A percentile compares a stretch with the other conserved stretches of the same genome.
These are phyloP conservation scores for Philereme vetulata DNA, from an alignment of 2,888 invertebrate genomes.

Conservation along the genomic window DNA sequence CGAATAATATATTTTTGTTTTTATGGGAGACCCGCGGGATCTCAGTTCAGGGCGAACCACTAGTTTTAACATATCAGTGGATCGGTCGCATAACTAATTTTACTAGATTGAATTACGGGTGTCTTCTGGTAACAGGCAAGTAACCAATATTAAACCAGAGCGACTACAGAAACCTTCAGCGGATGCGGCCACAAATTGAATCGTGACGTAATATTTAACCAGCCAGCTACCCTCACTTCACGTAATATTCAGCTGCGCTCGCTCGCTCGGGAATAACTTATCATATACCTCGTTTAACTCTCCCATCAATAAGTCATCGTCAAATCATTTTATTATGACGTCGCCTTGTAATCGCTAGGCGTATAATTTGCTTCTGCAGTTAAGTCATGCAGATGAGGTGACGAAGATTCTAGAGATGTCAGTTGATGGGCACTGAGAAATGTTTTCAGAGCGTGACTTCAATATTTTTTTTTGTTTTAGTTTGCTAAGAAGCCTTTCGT, in stretches of 20 bases:
- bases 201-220: constrained; percentile 58
- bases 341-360: constrained; percentile 37
- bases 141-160: too few relatives aligned
- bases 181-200: constrained; percentile 52
- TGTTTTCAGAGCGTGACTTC: too few relatives aligned
- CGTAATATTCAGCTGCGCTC: constrained; percentile 45
- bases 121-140: too few relatives aligned
- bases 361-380: constrained; percentile 26
- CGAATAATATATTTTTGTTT: too few relatives aligned
- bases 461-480: too few relatives aligned
- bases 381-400: not conserved
- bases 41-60: too few relatives aligned
- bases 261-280: constrained; percentile 53
- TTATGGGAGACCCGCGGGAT: too few relatives aligned
- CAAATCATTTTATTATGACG: constrained; percentile 58
- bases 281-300: constrained; percentile 61
- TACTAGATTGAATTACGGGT: too few relatives aligned
- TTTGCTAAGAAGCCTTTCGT: too few relatives aligned
- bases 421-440: too few relatives aligned
- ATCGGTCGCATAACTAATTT: too few relatives aligned
- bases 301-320: constrained; percentile 57
- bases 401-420: not conserved
- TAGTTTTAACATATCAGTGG: too few relatives aligned
- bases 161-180: not conserved
- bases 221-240: constrained; percentile 44